phyloP scores from a whole-genome alignment of 2,888 invertebrate genomes.

The Cacoxenus indagator region DNA sequence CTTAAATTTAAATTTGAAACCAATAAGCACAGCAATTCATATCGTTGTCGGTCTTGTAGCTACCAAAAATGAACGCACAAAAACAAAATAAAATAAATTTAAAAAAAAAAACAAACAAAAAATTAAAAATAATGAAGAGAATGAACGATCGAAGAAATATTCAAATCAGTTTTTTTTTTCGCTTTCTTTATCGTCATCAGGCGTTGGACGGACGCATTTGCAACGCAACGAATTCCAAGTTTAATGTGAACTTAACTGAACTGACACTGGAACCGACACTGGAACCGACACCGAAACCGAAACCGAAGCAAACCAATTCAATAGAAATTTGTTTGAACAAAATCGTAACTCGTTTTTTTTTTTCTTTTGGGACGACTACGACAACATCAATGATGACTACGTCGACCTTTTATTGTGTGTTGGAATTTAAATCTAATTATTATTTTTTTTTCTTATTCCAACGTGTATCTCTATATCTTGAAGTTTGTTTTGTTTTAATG shows the following conservation, averaged over 20 bases:
- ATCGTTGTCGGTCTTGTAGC: slow-evolving; percentile 30
- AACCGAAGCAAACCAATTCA: neutral
- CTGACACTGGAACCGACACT: no score
- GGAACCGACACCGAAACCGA: no score
- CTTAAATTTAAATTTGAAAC: slow-evolving; percentile 66
- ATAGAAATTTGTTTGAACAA: slow-evolving; percentile 9
- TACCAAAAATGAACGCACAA: neutral
- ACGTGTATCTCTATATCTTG: neutral
- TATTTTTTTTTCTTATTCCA: neutral
- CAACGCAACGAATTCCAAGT: no score
- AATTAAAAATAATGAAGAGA: neutral
- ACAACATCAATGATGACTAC: neutral
- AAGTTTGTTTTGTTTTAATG: slow-evolving; percentile 2
- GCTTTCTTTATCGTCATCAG: neutral
- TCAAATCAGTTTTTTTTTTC: neutral
- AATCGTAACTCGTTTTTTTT: slow-evolving; percentile 7
- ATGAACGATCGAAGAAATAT: neutral
- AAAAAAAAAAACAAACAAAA: neutral
- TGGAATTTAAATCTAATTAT: slow-evolving; percentile 8
- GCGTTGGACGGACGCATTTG: neutral
- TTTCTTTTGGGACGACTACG: neutral
- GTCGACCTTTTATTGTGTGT: slow-evolving; percentile 7
- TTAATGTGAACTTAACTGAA: no score
- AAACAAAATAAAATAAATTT: neutral
- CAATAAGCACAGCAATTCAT: slow-evolving; percentile 65